A percentile compares a stretch with the other conserved stretches of the same genome.
Evolutionary conservation across 2,113 vertebrate species (phyloP).

Genomic region (Vidua chalybeata): DNA sequence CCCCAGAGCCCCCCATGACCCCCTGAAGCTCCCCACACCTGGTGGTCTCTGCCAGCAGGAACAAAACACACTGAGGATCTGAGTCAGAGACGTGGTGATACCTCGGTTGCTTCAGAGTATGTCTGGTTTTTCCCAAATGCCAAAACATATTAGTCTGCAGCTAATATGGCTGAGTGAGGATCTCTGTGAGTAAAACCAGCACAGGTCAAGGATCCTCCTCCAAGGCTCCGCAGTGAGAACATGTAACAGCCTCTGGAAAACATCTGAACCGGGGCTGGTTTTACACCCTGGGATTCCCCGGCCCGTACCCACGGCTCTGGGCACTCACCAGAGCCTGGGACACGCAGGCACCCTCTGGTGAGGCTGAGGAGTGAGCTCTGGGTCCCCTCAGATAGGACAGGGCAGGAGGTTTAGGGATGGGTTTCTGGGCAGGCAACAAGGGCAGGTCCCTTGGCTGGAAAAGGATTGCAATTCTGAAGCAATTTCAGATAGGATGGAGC

Average conservation of each 20-base stretch:
- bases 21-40: not conserved
- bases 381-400: not conserved
- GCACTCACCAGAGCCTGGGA: not conserved
- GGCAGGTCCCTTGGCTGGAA: not conserved
- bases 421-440: not conserved
- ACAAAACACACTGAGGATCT: not conserved
- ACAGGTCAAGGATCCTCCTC: not conserved
- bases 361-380: not conserved
- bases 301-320: accelerated
- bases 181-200: not conserved
- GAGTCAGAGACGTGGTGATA: not conserved
- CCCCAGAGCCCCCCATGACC: not conserved
- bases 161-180: not conserved
- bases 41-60: not conserved
- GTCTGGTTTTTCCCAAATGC: not conserved
- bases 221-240: not conserved
- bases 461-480: not conserved
- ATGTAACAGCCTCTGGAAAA: not conserved
- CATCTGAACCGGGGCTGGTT: not conserved
- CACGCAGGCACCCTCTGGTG: accelerated
- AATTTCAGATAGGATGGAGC: not conserved
- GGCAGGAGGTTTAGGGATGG: not conserved
- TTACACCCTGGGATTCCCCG: accelerated
- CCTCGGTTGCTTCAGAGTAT: not conserved
- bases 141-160: not conserved